Evolutionary conservation across 2,797 vertebrate species (phyloP).

Genomic region (Peromyscus nudipes): DNA sequence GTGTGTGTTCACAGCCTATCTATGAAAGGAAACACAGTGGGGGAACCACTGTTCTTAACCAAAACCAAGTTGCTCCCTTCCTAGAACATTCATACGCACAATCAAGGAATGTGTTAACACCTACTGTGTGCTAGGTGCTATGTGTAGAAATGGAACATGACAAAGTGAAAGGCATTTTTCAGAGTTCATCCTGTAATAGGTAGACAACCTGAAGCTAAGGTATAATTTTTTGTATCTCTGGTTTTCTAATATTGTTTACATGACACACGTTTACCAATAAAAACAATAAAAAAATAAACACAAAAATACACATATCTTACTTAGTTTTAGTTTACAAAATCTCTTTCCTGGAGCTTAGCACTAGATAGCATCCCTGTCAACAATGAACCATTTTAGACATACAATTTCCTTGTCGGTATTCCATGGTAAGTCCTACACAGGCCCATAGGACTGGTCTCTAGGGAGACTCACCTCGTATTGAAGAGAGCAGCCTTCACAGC

Average conservation of each 20-base stretch:
- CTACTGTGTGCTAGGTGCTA: not conserved
- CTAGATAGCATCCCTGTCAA: not conserved
- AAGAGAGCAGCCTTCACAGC: constrained; percentile 98
- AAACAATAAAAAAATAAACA: constrained; percentile 42
- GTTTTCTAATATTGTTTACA: not conserved
- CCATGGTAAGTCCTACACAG: not conserved
- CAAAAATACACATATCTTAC: not conserved
- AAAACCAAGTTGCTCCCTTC: not conserved
- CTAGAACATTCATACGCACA: not conserved
- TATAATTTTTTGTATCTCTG: not conserved
- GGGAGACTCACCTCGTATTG: constrained; percentile 94
- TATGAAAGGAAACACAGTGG: not conserved
- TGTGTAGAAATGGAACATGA: not conserved
- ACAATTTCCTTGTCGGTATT: not conserved
- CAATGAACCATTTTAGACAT: not conserved
- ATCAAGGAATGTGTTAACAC: not conserved
- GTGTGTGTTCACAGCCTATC: not conserved
- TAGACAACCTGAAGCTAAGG: not conserved
- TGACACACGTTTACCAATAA: not conserved
- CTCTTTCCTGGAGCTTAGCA: not conserved
- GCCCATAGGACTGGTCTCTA: not conserved
- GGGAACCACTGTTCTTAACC: not conserved
- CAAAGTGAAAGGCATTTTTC: not conserved
- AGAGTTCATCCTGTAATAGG: not conserved
- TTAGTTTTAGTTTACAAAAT: not conserved